Percentiles rank a stretch among this genome's conserved stretches.
Evolutionary conservation across 2,113 vertebrate genomes (phyloP).

Genomic region (Ramphastos sulfuratus): DNA sequence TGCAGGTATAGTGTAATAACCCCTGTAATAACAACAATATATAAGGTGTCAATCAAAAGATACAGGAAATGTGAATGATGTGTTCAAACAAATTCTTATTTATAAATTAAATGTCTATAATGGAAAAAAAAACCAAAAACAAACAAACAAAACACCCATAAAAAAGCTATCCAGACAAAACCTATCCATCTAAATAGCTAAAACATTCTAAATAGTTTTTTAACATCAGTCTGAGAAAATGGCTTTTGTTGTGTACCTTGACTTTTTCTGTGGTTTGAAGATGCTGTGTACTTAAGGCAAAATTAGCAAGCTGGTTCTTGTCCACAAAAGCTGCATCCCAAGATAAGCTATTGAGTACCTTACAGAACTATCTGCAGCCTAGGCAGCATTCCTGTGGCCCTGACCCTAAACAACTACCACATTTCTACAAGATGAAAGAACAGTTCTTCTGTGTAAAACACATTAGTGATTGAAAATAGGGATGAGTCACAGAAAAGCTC

Average conservation of each 20-base stretch:
- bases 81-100: background rate
- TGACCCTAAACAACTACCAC: background rate
- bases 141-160: background rate
- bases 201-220: background rate
- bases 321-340: background rate
- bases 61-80: background rate
- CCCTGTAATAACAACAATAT: background rate
- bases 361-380: background rate
- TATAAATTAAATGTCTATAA: background rate
- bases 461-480: background rate
- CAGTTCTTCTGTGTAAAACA: background rate
- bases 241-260: background rate
- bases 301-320: background rate
- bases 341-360: background rate
- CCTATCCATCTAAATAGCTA: background rate
- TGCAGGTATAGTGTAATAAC: background rate
- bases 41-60: background rate
- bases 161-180: background rate
- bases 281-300: background rate
- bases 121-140: background rate
- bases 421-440: background rate
- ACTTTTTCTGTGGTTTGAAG: background rate
- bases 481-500: background rate
- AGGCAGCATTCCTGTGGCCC: background rate
- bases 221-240: background rate